Evolutionary conservation across 2,113 vertebrate genomes (phyloP).

Genomic region (Nannobrachium achirus): DNA sequence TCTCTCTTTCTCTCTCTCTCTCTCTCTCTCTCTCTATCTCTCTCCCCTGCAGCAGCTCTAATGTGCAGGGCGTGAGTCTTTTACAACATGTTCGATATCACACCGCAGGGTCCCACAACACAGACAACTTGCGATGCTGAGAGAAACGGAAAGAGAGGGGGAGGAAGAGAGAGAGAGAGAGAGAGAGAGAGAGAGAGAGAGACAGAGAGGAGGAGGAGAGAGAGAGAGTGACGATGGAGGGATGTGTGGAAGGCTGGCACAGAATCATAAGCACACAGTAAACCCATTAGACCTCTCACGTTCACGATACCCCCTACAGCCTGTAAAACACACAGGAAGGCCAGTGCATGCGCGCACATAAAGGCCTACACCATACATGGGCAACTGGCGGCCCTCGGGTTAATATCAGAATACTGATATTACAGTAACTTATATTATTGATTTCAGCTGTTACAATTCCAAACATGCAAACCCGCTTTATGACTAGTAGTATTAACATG

Average conservation of each 20-base stretch:
- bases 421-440: too few relatives aligned
- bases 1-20: constrained; percentile 6
- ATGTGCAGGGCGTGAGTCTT: constrained; percentile 67
- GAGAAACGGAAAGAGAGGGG: constrained; percentile 23
- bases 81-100: constrained; percentile 73
- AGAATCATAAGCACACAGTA: constrained; percentile 63
- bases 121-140: constrained; percentile 61
- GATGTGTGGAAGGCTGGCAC: constrained; percentile 53
- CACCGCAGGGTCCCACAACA: constrained; percentile 67
- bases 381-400: too few relatives aligned
- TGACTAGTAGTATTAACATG: too few relatives aligned
- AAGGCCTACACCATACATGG: constrained; percentile 8
- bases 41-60: constrained; percentile 56
- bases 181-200: not conserved
- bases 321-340: constrained; percentile 60
- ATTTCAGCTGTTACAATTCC: too few relatives aligned
- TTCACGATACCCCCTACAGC: constrained; percentile 59
- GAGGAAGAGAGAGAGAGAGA: not conserved
- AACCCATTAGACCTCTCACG: constrained; percentile 68
- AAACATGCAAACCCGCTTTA: too few relatives aligned
- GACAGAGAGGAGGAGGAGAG: not conserved
- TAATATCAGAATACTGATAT: too few relatives aligned
- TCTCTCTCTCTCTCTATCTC: constrained; percentile 4
- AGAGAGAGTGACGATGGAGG: constrained; percentile 12
- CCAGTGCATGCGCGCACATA: constrained; percentile 30